Base-by-base conservation (phyloP, 1,140 invertebrate genomes). In the Drosophila novamexicana region DNA sequence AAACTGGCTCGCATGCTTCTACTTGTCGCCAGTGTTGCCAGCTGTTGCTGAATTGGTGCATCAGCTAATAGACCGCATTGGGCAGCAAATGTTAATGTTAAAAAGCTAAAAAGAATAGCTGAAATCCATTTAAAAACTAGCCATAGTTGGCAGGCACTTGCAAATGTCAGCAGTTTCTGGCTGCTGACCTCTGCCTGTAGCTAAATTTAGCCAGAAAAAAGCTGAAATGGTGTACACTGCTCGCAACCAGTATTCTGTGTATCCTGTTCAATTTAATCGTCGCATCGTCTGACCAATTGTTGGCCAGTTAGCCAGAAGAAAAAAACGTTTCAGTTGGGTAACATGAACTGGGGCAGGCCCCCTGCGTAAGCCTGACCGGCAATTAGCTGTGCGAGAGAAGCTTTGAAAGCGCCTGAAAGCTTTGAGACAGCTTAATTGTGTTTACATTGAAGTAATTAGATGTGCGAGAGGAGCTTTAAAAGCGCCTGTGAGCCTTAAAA, bases 251-350 rank as follows among this genome's bases (percentile, higher is more conserved):
- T 37, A 29, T n/a, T 50, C 45, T 18, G 44, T 10, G 42, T 77
- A 76, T 76, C 74, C 74, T 76, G 74, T 71, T 75, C 45, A 45
- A 37, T 42, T 32, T 0, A 22, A 22, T 22, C 22, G 22, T 22
- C 22, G 10, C 9, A 36, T 57, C 37, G 64, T 49, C 65, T 29
- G 40, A 68, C 71, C 34, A 62, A 18, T 68, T 74, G 29, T 54
- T 61, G 29, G 9, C 56, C 22, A 34, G 58, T 66, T 57, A n/a
- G 36, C 22, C 12, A 54, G 10, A 36, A 54, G 32, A 29, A 22
- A 37, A 45, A 45, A 14, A 9, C 52, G 34, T 14, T 54, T 54
- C 52, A 54, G 18, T 36, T 63, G 47, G 10, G 47, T n/a, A 47
- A 12, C 40, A 32, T 44, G 40, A 22, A 53, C 40, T 8, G 54